Conservation (phyloP, 64 coral and sea anemone species). For the Pachyseris speciosa region DNA sequence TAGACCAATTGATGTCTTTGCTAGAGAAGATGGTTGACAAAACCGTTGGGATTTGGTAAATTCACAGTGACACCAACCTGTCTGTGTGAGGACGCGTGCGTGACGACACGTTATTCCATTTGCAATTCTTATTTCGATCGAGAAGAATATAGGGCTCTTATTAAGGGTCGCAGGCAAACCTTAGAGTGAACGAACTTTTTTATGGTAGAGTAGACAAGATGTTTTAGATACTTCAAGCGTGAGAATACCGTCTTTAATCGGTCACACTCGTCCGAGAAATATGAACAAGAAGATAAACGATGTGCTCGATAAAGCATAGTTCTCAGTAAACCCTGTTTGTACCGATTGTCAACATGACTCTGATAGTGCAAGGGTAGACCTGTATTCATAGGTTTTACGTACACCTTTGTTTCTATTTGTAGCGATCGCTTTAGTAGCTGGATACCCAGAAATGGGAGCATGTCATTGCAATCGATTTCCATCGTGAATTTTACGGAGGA, state of each 20-base stretch:
- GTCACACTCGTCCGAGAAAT: conserved; percentile 21
- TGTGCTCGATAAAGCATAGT: conserved; percentile 47
- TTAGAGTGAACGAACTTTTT: background rate
- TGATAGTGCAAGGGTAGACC: background rate
- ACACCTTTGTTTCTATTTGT: background rate
- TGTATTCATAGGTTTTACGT: conserved; percentile 1
- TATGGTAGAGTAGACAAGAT: background rate
- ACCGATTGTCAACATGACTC: conserved; percentile 30
- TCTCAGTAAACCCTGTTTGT: conserved; percentile 16
- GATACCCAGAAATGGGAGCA: conserved; percentile 10
- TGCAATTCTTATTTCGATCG: too few relatives aligned
- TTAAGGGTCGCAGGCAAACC: too few relatives aligned
- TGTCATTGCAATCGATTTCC: background rate
- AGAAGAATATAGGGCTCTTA: too few relatives aligned
- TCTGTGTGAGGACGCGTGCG: too few relatives aligned
- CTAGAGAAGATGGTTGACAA: too few relatives aligned
- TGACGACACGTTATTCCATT: too few relatives aligned
- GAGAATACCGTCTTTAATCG: background rate
- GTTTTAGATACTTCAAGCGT: background rate
- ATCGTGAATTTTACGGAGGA: background rate
- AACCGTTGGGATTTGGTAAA: too few relatives aligned
- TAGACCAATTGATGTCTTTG: background rate
- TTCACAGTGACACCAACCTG: too few relatives aligned
- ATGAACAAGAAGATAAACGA: background rate
- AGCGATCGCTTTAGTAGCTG: background rate